Percentiles rank a stretch among this genome's conserved stretches.
Evolutionary conservation across 2,888 invertebrate genomes (phyloP).

Genomic region (Arrhopalites spinosus): DNA sequence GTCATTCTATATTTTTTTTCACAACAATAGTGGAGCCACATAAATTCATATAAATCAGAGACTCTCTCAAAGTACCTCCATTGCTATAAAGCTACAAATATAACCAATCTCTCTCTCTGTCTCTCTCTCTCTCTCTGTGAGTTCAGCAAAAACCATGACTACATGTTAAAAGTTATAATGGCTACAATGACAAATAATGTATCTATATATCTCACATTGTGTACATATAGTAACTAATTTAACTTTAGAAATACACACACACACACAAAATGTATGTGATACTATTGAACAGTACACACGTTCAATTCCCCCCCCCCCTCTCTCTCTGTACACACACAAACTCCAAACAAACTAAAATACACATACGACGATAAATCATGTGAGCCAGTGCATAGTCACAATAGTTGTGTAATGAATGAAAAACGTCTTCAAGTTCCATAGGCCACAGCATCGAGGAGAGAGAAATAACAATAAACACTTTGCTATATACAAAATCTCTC

Average conservation of each 20-base stretch:
- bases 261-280: not conserved
- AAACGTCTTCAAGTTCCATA: conserved; percentile 31
- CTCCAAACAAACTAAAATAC: conserved; percentile 25
- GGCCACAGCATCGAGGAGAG: conserved; percentile 1
- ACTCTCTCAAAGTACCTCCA: not conserved
- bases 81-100: no score
- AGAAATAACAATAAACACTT: conserved; percentile 36
- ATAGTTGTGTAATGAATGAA: conserved; percentile 42
- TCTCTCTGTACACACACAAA: not conserved
- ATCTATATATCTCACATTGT: not conserved
- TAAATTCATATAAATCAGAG: conserved; percentile 14
- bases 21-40: conserved; percentile 19
- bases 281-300: not conserved
- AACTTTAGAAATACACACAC: not conserved
- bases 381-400: conserved; percentile 36
- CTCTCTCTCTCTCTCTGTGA: not conserved
- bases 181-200: no score
- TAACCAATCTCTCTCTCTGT: not conserved
- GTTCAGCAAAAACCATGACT: not conserved
- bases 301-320: not conserved
- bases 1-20: not conserved
- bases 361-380: conserved; percentile 38
- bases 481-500: not conserved
- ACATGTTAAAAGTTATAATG: not conserved
- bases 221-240: not conserved